Percentiles rank a stretch among this genome's conserved stretches.
phyloP scores from a whole-genome alignment of 2,797 vertebrate genomes.

The Enoplosus armatus region DNA sequence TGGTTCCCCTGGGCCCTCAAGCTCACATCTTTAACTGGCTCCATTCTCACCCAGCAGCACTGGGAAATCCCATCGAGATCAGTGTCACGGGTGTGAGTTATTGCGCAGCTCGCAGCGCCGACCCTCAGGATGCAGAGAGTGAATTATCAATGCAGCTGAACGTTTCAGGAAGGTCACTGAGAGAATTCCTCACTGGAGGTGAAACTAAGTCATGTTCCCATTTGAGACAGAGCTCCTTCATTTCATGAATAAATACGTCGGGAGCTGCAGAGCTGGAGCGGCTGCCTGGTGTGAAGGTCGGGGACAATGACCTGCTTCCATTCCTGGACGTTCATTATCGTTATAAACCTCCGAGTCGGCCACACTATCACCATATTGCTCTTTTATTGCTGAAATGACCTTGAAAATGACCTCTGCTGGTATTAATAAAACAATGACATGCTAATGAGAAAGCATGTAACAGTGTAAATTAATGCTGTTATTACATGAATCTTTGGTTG shows the following conservation, averaged over 20 bases:
- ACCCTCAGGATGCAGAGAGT: conserved; percentile 15
- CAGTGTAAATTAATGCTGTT: not conserved
- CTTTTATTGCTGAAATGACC: conserved; percentile 36
- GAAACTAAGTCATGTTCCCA: conserved; percentile 42
- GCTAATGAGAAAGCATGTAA: conserved; percentile 15
- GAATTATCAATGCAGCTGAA: conserved; percentile 64
- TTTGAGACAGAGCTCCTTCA: conserved; percentile 31
- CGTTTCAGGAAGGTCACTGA: conserved; percentile 57
- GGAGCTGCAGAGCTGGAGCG: conserved; percentile 21
- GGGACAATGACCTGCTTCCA: not conserved
- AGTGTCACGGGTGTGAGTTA: conserved; percentile 62
- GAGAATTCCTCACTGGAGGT: conserved; percentile 46
- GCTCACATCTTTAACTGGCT: conserved; percentile 57
- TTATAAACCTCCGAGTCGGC: conserved; percentile 35
- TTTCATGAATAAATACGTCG: conserved; percentile 57
- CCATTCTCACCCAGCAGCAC: conserved; percentile 49
- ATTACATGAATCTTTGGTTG: not conserved
- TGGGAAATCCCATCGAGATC: conserved; percentile 61
- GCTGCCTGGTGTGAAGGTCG: conserved; percentile 54
- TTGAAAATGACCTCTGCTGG: conserved; percentile 50
- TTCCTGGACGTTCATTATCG: conserved; percentile 40
- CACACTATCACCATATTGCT: not conserved
- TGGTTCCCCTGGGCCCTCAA: conserved; percentile 34
- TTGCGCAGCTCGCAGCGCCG: conserved; percentile 20
- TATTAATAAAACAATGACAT: conserved; percentile 24